Base-by-base conservation (phyloP, 2,888 invertebrate genomes). In the Philhelius pedissequus region DNA sequence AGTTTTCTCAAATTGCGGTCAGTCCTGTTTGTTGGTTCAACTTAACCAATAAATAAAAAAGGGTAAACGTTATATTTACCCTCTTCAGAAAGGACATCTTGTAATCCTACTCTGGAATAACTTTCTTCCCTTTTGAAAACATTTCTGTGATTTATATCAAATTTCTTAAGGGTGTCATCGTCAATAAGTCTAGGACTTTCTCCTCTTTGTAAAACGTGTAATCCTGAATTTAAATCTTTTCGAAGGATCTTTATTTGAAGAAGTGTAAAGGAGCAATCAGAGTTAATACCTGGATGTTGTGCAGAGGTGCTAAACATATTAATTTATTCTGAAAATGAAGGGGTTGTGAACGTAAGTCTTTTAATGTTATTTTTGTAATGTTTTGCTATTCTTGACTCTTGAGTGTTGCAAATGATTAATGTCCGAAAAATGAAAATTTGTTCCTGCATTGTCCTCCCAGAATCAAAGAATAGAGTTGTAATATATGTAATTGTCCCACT, bases 401-500 rank as follows among this genome's bases (percentile, higher is more conserved):
- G 80, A 84, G 84, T 81, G 32, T 48, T 75, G 77, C 79, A 20
- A 75, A 79, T 83, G 86, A 86, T 86, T 86, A 86, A 86, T 86
- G 86, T 84, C 83, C 86, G 74, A 86, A 86, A 86, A 80, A 86
- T 86, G 86, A 50, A 84, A 86, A 86, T 86, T 86, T 84, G 86
- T 86, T 71, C 70, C 58, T 76, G 58, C 60, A 74, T 60, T 60
- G 70, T 66, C 70, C 58, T 69, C 25, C 25, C 4, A 86, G 87
- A 87, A 87, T 88, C 88, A 87, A 48, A 64, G 89, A 89, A 90
- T 90, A 88, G 89, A 90, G 90, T 90, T 90, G 90, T 90, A 90
- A 90, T 90, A 89, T 89, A 89, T 89, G 89, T 90, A 89, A 90
- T 88, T 89, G 89, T 89, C 88, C 84, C 89, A 89, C 88, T 88